These are phyloP conservation scores for Brachionichthys hirsutus DNA, from an alignment of 2,113 vertebrate species.

Conservation along the genomic window DNA sequence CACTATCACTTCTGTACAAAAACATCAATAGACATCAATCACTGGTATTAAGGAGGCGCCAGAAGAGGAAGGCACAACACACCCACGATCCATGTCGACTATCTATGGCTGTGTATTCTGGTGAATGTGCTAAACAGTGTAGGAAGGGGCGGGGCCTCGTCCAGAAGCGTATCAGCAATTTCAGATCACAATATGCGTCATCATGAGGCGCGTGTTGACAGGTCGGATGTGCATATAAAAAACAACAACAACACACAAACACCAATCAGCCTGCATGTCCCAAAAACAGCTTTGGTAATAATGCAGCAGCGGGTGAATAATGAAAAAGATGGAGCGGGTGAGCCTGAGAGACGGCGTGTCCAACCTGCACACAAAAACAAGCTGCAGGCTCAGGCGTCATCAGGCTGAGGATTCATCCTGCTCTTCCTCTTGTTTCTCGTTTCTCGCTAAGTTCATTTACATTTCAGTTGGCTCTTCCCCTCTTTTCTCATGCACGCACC, in stretches of 20 bases:
- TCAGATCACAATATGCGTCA: background rate
- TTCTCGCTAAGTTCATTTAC: slow-evolving; percentile 25
- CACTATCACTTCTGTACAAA: slow-evolving; percentile 11
- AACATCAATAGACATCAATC: background rate
- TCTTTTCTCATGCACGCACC: background rate
- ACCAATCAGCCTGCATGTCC: slow-evolving; percentile 40
- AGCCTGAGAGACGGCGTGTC: background rate
- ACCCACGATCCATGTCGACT: background rate
- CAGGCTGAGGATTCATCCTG: no score
- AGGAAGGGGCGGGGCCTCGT: background rate
- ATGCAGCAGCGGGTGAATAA: slow-evolving; percentile 54
- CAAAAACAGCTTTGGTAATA: slow-evolving; percentile 39
- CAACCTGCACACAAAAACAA: slow-evolving; percentile 35
- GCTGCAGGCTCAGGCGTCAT: slow-evolving; percentile 27
- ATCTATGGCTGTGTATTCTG: background rate
- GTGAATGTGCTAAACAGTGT: background rate
- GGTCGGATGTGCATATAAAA: slow-evolving; percentile 19
- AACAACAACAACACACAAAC: slow-evolving; percentile 22
- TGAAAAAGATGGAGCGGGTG: slow-evolving; percentile 31
- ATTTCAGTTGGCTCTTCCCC: no score
- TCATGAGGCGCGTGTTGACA: background rate
- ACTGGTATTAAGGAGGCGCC: slow-evolving; percentile 15
- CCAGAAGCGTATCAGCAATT: slow-evolving; percentile 7
- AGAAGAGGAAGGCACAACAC: background rate
- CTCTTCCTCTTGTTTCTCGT: slow-evolving; percentile 15